Evolutionary conservation across 1,140 invertebrate genomes (phyloP).

Genomic region (Eupristina koningsbergeri): DNA sequence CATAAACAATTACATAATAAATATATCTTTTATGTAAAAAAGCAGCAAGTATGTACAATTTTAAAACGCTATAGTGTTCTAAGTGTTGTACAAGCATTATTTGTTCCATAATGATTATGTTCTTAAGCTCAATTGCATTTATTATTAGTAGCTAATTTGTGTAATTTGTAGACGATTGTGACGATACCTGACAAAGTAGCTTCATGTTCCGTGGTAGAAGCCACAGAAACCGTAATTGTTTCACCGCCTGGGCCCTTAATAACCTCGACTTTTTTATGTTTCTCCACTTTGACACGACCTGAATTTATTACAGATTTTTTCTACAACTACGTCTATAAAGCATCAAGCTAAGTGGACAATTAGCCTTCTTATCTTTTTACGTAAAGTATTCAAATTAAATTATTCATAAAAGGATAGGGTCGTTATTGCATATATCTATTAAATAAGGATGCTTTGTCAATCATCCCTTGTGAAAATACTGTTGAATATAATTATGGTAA

Average conservation of each 20-base stretch:
- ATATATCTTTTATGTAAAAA: conserved; percentile 23
- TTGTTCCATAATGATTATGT: background rate
- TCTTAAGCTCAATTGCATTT: background rate
- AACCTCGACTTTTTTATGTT: conserved; percentile 76
- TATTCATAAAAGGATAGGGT: background rate
- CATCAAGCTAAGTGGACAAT: conserved; percentile 40
- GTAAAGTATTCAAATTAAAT: background rate
- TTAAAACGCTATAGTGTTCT: background rate
- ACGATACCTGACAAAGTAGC: conserved; percentile 76
- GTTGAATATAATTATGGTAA: conserved; percentile 12
- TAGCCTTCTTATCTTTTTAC: conserved; percentile 21
- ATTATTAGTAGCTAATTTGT: conserved; percentile 11
- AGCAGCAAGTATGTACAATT: conserved; percentile 6
- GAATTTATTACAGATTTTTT: conserved; percentile 67
- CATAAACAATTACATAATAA: background rate
- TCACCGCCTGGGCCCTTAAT: conserved; percentile 75
- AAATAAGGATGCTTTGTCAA: background rate
- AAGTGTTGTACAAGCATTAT: background rate
- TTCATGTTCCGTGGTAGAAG: conserved; percentile 76
- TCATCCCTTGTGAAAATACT: conserved; percentile 1
- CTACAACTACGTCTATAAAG: conserved; percentile 64
- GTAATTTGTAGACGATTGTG: conserved; percentile 48
- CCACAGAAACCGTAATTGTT: conserved; percentile 78
- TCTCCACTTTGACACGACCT: conserved; percentile 74
- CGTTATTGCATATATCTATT: conserved; percentile 3